These are phyloP conservation scores for Eretmocerus hayati DNA, from an alignment of 2,888 invertebrate species.

Conservation along the genomic window DNA sequence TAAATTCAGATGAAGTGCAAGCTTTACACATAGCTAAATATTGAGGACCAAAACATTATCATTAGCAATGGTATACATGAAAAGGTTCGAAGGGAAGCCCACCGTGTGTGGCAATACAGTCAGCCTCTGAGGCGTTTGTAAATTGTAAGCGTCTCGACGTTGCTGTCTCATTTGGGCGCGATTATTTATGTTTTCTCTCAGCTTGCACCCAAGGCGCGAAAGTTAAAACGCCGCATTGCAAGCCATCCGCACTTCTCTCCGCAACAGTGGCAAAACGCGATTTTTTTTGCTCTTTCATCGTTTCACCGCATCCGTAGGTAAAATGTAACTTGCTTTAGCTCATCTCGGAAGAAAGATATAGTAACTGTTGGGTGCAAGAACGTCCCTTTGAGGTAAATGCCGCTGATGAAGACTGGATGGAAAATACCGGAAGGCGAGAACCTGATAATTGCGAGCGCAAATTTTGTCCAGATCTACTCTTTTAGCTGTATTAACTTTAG, in stretches of 20 bases:
- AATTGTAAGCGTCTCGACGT: conserved; percentile 1
- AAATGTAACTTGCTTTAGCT: no score
- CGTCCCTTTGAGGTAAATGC: not conserved
- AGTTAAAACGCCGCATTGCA: no score
- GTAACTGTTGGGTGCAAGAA: no score
- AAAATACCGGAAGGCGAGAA: conserved; percentile 17
- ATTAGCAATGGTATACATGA: no score
- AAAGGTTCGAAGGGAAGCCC: no score
- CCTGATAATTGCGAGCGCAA: conserved; percentile 18
- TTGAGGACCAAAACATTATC: no score
- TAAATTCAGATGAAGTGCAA: no score
- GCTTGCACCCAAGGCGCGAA: no score
- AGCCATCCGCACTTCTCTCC: no score
- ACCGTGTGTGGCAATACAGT: conserved; percentile 36
- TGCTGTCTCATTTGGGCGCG: conserved; percentile 44
- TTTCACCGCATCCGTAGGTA: conserved; percentile 13
- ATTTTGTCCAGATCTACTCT: conserved; percentile 3
- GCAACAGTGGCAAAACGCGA: not conserved
- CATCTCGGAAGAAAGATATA: not conserved
- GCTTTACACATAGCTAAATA: no score
- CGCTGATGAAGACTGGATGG: not conserved
- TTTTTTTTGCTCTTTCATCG: not conserved
- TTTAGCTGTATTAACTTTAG: no score
- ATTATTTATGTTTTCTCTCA: conserved; percentile 47
- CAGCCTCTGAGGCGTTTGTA: conserved; percentile 9